phyloP scores from a whole-genome alignment of 30 jellyfish, hydroid and myxozoan species.

The Nemopilema nomurai region DNA sequence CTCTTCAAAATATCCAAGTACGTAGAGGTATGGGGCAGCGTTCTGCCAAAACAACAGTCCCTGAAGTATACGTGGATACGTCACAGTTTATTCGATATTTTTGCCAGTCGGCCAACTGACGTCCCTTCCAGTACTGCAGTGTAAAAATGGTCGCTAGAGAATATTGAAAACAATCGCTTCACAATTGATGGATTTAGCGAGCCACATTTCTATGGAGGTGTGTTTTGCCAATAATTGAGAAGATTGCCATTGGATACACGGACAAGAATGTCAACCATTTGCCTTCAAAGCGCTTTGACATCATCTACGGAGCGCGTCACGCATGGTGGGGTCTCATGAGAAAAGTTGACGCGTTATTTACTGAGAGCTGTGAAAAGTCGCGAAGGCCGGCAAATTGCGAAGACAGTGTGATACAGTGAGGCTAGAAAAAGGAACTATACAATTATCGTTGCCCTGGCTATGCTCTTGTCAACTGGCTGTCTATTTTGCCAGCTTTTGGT shows the following conservation, averaged over 20 bases:
- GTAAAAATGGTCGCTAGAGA: constrained; percentile 33
- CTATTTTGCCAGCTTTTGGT: too few species aligned
- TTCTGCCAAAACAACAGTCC: not conserved
- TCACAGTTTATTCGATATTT: not conserved
- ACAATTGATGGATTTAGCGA: not conserved
- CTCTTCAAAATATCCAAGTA: too few species aligned
- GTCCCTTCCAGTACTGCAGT: not conserved
- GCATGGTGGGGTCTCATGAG: not conserved
- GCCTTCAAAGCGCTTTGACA: not conserved
- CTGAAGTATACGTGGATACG: not conserved
- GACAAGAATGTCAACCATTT: not conserved
- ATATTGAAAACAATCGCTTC: constrained; percentile 26
- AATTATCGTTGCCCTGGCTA: too few species aligned
- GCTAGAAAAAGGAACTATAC: too few species aligned
- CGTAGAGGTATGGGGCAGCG: too few species aligned
- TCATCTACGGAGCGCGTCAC: not conserved
- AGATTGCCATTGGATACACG: not conserved
- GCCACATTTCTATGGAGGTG: too few species aligned
- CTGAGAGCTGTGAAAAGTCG: too few species aligned
- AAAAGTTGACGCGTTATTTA: too few species aligned
- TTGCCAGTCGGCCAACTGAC: not conserved
- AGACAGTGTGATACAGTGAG: too few species aligned
- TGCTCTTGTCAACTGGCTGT: too few species aligned
- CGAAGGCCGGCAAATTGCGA: too few species aligned
- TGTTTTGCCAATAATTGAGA: not conserved